Percentiles rank a stretch among this genome's conserved stretches.
Evolutionary conservation across 2,113 vertebrate species (phyloP).

Genomic region (Pampusana beccarii): DNA sequence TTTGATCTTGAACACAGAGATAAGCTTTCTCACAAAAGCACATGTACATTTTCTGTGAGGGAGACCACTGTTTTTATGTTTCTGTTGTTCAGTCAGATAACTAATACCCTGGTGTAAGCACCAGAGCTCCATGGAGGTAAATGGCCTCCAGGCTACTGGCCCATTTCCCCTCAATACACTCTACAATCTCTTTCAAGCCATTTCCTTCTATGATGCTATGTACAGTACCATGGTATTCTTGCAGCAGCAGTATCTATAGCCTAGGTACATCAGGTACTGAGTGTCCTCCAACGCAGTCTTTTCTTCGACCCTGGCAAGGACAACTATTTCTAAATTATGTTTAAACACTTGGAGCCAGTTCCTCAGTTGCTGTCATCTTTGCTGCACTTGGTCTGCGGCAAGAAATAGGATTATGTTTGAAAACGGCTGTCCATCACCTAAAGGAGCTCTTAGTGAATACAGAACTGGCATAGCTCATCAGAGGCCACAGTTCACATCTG

Average conservation of each 20-base stretch:
- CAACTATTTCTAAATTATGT: not conserved
- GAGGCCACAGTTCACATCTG: not conserved
- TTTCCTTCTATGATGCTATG: not conserved
- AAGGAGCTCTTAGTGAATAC: not conserved
- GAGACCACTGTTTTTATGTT: not conserved
- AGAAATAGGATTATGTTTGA: not conserved
- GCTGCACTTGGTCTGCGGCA: accelerated
- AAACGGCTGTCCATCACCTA: not conserved
- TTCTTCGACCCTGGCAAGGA: not conserved
- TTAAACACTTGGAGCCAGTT: not conserved
- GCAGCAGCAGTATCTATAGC: not conserved
- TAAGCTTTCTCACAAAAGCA: not conserved
- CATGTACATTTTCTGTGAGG: not conserved
- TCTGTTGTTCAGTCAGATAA: not conserved
- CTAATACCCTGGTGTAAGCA: not conserved
- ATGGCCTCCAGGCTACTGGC: not conserved
- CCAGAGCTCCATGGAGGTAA: not conserved
- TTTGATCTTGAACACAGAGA: not conserved
- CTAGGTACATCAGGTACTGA: not conserved
- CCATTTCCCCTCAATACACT: not conserved
- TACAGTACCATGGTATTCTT: not conserved
- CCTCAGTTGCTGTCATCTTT: not conserved
- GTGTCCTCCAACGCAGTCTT: accelerated
- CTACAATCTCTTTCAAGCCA: not conserved
- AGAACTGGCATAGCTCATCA: not conserved